Evolutionary conservation across 2,797 vertebrate genomes (phyloP).

Genomic region (Odontamblyopus rebecca): DNA sequence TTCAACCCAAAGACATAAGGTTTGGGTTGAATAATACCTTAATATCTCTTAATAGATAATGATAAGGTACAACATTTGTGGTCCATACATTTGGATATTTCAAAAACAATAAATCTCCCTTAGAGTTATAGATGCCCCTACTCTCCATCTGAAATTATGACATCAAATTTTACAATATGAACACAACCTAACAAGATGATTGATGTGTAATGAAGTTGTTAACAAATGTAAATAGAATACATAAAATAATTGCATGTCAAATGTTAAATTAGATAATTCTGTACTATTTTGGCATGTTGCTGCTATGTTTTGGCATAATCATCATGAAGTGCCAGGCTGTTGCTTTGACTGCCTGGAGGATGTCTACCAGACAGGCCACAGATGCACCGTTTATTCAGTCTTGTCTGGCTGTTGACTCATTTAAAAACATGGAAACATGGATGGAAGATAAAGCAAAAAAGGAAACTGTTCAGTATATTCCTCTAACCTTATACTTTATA

Average conservation of each 20-base stretch:
- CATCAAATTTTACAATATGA: not conserved
- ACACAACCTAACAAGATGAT: not conserved
- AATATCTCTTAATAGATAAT: no score
- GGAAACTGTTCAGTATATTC: not conserved
- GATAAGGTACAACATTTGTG: not conserved
- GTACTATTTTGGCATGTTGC: slow-evolving; percentile 52
- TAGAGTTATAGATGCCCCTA: not conserved
- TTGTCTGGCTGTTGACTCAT: slow-evolving; percentile 23
- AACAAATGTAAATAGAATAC: not conserved
- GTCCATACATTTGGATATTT: not conserved
- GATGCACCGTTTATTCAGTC: slow-evolving; percentile 36
- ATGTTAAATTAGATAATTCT: no score
- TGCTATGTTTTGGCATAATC: slow-evolving; percentile 50
- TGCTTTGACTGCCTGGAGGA: slow-evolving; percentile 61
- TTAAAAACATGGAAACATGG: slow-evolving; percentile 6
- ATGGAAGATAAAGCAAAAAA: not conserved
- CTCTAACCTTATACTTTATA: no score
- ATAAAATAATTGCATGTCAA: not conserved
- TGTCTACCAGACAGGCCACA: slow-evolving; percentile 39
- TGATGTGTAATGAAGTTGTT: slow-evolving; percentile 25
- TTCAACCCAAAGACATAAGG: not conserved
- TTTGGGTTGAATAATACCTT: no score
- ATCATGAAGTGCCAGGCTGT: slow-evolving; percentile 50
- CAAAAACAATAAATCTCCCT: not conserved
- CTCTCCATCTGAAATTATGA: not conserved